These are phyloP conservation scores for Drosophila nigromelanica DNA, from an alignment of 1,140 invertebrate genomes.

Conservation along the genomic window DNA sequence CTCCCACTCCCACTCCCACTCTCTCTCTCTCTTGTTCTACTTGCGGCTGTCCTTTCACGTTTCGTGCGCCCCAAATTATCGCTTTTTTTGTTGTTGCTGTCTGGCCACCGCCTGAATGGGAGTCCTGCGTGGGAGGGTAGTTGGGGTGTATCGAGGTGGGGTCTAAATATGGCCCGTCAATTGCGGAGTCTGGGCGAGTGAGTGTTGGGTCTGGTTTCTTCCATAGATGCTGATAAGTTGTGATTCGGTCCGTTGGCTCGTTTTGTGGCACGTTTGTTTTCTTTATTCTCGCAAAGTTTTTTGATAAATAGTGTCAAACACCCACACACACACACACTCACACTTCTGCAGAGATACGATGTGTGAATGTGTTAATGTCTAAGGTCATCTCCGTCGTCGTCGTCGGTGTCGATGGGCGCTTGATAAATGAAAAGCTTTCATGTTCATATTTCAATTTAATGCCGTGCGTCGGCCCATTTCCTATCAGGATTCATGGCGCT, in stretches of 20 bases:
- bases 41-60: slow-evolving; percentile 29
- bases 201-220: neutral
- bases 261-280: slow-evolving; percentile 67
- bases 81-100: slow-evolving; percentile 43
- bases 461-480: slow-evolving; percentile 40
- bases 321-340: neutral
- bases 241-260: slow-evolving; percentile 49
- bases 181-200: slow-evolving; percentile 52
- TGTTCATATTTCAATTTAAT: slow-evolving; percentile 79
- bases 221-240: slow-evolving; percentile 69
- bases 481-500: slow-evolving; percentile 18
- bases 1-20: neutral
- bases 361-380: slow-evolving; percentile 79
- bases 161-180: slow-evolving; percentile 62
- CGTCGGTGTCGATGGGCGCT: slow-evolving; percentile 15
- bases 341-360: neutral
- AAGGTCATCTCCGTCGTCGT: slow-evolving; percentile 47
- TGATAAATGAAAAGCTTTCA: slow-evolving; percentile 76
- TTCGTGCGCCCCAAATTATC: slow-evolving; percentile 69
- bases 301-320: slow-evolving; percentile 57
- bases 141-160: slow-evolving; percentile 5
- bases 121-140: neutral
- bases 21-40: slow-evolving; percentile 16
- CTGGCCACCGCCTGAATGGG: slow-evolving; percentile 34
- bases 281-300: slow-evolving; percentile 42